phyloP scores from a whole-genome alignment of 2,797 vertebrate genomes.

The Amniataba percoides region DNA sequence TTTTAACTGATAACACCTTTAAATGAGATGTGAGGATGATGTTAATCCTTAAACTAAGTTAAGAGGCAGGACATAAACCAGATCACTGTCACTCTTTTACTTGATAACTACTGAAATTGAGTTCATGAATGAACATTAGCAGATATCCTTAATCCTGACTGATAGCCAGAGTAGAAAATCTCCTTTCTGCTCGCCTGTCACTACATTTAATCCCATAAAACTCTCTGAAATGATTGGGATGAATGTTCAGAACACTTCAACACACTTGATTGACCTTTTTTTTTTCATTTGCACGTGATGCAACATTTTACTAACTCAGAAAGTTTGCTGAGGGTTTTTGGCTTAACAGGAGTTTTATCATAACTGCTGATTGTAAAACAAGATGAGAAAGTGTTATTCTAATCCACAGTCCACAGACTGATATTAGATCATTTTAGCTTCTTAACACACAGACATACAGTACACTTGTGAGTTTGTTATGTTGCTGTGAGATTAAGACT shows the following conservation, averaged over 20 bases:
- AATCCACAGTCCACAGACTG: constrained; percentile 17
- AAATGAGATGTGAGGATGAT: not conserved
- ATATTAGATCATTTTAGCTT: constrained; percentile 24
- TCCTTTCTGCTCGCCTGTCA: not conserved
- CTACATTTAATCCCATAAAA: constrained; percentile 4
- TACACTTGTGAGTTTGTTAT: not conserved
- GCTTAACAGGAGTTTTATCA: constrained; percentile 9
- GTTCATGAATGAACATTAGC: constrained; percentile 9
- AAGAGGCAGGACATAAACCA: not conserved
- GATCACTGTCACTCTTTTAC: constrained; percentile 8
- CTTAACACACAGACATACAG: not conserved
- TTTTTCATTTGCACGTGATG: not conserved
- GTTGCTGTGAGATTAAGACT: constrained; percentile 15
- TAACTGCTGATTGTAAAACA: constrained; percentile 8
- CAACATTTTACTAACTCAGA: constrained; percentile 14
- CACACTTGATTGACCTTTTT: constrained; percentile 2
- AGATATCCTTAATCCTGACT: constrained; percentile 6
- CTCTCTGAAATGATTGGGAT: not conserved
- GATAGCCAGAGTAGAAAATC: not conserved
- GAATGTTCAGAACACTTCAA: constrained; percentile 4
- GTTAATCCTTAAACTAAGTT: not conserved
- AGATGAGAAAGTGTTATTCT: not conserved
- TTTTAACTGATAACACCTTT: not conserved
- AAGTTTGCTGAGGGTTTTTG: not conserved
- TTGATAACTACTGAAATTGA: not conserved